phyloP scores from a whole-genome alignment of 2,113 vertebrate species.

The Xenus cinereus region DNA sequence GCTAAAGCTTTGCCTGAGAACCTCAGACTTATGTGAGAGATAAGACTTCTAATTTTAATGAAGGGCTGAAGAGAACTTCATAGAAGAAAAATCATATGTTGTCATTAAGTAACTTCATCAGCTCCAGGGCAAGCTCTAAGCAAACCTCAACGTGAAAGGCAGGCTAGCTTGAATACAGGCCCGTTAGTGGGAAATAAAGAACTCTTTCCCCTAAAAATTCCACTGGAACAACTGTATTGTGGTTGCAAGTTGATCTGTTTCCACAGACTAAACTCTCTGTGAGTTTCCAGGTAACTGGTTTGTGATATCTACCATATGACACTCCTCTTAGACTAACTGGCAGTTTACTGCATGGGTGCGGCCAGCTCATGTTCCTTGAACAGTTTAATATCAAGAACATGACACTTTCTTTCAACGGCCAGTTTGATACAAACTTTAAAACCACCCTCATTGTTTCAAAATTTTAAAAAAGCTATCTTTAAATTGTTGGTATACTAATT shows the following conservation, averaged over 20 bases:
- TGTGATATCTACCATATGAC: background rate
- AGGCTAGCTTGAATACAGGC: background rate
- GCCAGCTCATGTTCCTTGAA: background rate
- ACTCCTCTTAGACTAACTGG: background rate
- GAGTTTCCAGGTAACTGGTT: constrained; percentile 35
- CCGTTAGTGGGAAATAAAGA: background rate
- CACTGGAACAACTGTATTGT: background rate
- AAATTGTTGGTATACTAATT: background rate
- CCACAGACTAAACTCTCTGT: background rate
- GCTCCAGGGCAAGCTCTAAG: background rate
- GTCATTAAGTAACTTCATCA: background rate
- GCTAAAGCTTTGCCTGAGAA: background rate
- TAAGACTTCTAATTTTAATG: background rate
- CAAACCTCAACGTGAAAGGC: background rate
- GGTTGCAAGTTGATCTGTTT: background rate
- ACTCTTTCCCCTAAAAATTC: background rate
- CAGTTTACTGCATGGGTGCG: background rate
- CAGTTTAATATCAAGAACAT: background rate
- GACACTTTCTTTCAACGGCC: background rate
- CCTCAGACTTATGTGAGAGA: background rate
- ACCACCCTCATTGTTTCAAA: background rate
- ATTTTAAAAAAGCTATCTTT: rapidly evolving
- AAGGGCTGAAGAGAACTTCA: background rate
- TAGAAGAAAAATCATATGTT: background rate
- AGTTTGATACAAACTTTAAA: background rate